Percentiles rank a stretch among this genome's conserved stretches.
phyloP scores from a whole-genome alignment of 2,113 vertebrate species.

The Entomyzon cyanotis region DNA sequence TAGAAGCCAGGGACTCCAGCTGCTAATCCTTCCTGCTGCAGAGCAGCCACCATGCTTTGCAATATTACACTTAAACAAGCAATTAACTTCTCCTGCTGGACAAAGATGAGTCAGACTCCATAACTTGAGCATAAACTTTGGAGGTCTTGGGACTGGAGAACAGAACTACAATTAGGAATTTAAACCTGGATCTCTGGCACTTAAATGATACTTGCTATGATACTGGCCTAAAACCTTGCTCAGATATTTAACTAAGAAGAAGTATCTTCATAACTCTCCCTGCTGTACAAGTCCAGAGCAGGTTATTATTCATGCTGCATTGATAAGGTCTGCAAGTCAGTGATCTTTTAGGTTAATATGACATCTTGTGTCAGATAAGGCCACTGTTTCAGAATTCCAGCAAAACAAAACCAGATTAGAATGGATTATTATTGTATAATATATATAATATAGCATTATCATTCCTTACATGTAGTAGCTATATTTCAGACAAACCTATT shows the following conservation, averaged over 20 bases:
- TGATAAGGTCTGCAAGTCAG: neutral
- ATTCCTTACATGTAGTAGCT: neutral
- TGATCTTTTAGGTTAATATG: neutral
- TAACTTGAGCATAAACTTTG: neutral
- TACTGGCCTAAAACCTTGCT: neutral
- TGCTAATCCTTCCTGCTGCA: constrained; percentile 2
- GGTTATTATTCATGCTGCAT: neutral
- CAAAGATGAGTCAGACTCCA: neutral
- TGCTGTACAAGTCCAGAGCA: neutral
- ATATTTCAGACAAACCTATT: neutral
- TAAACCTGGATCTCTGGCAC: neutral
- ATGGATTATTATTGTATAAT: neutral
- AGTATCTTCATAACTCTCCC: neutral
- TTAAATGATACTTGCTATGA: neutral
- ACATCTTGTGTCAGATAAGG: neutral
- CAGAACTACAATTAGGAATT: neutral
- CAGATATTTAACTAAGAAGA: neutral
- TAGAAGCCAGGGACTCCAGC: neutral
- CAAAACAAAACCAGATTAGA: neutral
- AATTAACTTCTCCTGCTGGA: neutral
- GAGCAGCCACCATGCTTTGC: neutral
- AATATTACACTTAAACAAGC: neutral
- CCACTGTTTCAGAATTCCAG: neutral
- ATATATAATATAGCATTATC: neutral
- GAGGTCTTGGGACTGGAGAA: neutral